phyloP scores from a whole-genome alignment of 2,888 invertebrate species.

The Cerceris rybyensis region DNA sequence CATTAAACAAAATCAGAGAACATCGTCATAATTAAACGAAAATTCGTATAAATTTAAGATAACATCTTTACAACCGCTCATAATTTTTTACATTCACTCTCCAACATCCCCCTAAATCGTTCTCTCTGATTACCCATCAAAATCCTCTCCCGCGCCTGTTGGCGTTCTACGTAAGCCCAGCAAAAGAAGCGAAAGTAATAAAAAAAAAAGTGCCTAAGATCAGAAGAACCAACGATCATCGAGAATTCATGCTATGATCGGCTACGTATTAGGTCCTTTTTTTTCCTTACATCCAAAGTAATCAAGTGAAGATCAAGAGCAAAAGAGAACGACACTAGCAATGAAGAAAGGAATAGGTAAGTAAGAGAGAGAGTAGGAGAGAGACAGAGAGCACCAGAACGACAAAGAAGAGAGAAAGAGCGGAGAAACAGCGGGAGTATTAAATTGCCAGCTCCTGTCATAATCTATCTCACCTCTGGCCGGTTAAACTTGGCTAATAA shows the following conservation, averaged over 20 bases:
- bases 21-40: background rate
- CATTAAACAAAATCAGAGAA: background rate
- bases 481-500: conserved; percentile 79
- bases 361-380: background rate
- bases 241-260: conserved; percentile 24
- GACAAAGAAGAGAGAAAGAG: background rate
- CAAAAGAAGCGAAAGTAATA: conserved; percentile 7
- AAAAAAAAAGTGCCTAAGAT: conserved; percentile 21
- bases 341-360: background rate
- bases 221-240: conserved; percentile 23
- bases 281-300: background rate
- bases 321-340: background rate
- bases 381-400: background rate
- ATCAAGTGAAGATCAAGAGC: background rate
- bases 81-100: conserved; percentile 18
- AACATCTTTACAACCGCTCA: conserved; percentile 10
- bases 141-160: conserved; percentile 24
- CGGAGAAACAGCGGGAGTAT: conserved; percentile 44
- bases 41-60: conserved; percentile 1
- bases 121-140: conserved; percentile 40
- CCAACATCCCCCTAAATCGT: conserved; percentile 27
- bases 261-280: conserved; percentile 37
- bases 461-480: conserved; percentile 68
- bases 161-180: too few relatives aligned
- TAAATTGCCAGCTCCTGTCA: conserved; percentile 69